Conservation (phyloP, 2,888 invertebrate genomes). For the Spodoptera exigua region DNA sequence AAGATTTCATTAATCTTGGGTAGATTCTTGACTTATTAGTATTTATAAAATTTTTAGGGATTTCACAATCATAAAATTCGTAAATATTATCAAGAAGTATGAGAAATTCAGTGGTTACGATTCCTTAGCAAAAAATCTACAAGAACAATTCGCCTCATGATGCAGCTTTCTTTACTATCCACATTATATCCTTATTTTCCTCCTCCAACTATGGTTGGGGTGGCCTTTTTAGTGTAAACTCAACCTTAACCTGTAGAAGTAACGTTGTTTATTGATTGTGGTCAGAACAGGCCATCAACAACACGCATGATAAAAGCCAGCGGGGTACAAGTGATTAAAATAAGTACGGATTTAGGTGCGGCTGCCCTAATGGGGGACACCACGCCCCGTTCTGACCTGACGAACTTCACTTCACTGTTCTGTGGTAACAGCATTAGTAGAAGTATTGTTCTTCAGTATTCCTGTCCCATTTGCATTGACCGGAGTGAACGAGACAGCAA, state of each 20-base stretch:
- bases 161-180: slow-evolving; percentile 66
- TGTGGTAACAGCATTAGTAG: slow-evolving; percentile 55
- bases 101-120: slow-evolving; percentile 33
- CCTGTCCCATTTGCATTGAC: slow-evolving; percentile 16
- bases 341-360: slow-evolving; percentile 86
- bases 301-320: slow-evolving; percentile 82
- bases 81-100: slow-evolving; percentile 28
- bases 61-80: slow-evolving; percentile 9
- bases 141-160: slow-evolving; percentile 64
- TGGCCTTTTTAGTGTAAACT: slow-evolving; percentile 49
- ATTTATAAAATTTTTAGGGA: too few relatives aligned
- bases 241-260: slow-evolving; percentile 47
- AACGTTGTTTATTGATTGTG: slow-evolving; percentile 62
- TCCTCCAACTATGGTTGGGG: slow-evolving; percentile 55
- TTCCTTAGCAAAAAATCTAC: slow-evolving; percentile 58
- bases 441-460: slow-evolving; percentile 47
- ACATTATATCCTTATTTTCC: slow-evolving; percentile 69
- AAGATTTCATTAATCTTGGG: too few relatives aligned
- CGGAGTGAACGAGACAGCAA: slow-evolving; percentile 33
- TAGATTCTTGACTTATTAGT: too few relatives aligned
- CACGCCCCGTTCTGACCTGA: slow-evolving; percentile 67
- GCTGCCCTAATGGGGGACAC: slow-evolving; percentile 73
- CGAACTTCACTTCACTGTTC: slow-evolving; percentile 61
- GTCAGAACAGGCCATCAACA: slow-evolving; percentile 67
- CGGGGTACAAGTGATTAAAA: slow-evolving; percentile 85